Evolutionary conservation across 2,113 vertebrate species (phyloP).

Genomic region (Pterocles gutturalis): DNA sequence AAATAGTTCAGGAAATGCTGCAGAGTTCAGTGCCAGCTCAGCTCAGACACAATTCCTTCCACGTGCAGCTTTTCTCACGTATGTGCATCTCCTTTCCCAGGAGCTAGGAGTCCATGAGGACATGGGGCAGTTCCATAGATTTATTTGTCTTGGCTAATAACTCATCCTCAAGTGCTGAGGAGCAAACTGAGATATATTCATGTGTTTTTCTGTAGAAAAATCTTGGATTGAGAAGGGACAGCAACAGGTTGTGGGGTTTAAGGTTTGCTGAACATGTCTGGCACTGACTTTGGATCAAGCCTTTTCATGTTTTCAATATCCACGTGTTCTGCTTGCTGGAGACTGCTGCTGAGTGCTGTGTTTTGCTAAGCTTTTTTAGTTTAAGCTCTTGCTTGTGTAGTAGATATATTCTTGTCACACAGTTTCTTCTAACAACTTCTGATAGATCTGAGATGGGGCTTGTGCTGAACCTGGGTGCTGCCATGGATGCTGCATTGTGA

Average conservation of each 20-base stretch:
- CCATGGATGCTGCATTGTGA: rapidly evolving
- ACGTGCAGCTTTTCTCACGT: neutral
- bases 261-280: neutral
- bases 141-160: neutral
- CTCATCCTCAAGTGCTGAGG: neutral
- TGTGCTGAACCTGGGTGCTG: neutral
- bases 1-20: neutral
- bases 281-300: neutral
- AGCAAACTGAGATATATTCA: neutral
- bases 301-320: neutral
- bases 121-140: neutral
- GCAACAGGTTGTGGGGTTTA: neutral
- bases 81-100: neutral
- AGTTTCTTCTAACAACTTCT: neutral
- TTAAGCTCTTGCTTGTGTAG: neutral
- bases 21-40: neutral
- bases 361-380: neutral
- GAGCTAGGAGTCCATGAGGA: neutral
- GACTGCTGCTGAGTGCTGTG: rapidly evolving
- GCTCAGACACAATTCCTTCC: neutral
- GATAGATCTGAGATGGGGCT: neutral
- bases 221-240: neutral
- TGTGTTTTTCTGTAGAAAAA: neutral
- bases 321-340: neutral
- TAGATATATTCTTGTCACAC: neutral